Evolutionary conservation across 2,888 invertebrate species (phyloP).

Genomic region (Troglohyphantes excavatus): DNA sequence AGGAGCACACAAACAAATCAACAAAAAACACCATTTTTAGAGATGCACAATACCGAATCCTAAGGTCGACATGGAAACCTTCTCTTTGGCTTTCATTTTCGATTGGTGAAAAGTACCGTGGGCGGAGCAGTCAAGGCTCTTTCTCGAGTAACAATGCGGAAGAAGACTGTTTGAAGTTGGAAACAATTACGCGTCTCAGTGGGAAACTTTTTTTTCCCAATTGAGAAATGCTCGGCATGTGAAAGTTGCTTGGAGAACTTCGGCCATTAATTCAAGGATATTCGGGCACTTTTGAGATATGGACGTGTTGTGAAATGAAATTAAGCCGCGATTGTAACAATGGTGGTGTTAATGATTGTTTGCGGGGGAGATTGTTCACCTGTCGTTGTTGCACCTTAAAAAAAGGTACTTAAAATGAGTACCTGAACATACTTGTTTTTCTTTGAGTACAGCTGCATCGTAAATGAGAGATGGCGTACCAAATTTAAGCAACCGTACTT

Average conservation of each 20-base stretch:
- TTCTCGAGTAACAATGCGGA: conserved; percentile 51
- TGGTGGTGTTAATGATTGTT: not conserved
- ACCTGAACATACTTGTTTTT: no score
- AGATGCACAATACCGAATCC: conserved; percentile 3
- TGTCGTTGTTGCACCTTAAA: no score
- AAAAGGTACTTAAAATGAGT: no score
- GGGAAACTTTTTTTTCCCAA: conserved; percentile 31
- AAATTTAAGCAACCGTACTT: no score
- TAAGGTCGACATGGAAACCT: conserved; percentile 49
- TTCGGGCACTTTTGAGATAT: not conserved
- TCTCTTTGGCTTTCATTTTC: conserved; percentile 27
- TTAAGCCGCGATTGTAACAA: not conserved
- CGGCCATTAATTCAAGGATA: conserved; percentile 41
- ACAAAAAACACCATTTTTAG: conserved; percentile 10
- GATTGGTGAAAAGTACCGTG: not conserved
- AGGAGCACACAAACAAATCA: conserved; percentile 13
- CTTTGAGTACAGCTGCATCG: no score
- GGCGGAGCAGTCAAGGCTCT: conserved; percentile 62
- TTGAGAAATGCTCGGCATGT: conserved; percentile 24
- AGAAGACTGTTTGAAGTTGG: conserved; percentile 10
- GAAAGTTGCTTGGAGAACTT: conserved; percentile 18
- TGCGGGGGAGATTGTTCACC: no score
- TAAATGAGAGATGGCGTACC: no score
- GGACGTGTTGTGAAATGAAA: not conserved
- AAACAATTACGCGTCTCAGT: conserved; percentile 62